Evolutionary conservation across 2,113 vertebrate genomes (phyloP).

Genomic region (Variabilichromis moorii): DNA sequence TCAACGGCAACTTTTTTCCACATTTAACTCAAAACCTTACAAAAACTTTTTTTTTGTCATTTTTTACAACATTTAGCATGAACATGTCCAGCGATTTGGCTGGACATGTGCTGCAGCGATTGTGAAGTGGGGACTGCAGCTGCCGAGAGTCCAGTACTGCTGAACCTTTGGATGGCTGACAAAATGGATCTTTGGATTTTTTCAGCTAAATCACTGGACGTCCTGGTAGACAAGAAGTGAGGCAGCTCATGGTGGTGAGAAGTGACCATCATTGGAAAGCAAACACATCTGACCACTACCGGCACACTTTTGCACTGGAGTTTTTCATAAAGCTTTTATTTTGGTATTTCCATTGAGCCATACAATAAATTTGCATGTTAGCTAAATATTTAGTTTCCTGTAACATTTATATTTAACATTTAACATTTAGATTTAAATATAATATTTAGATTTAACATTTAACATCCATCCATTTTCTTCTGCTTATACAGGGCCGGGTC

Average conservation of each 20-base stretch:
- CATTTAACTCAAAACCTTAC: background rate
- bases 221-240: background rate
- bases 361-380: background rate
- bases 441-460: background rate
- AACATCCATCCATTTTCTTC: background rate
- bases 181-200: background rate
- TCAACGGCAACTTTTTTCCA: background rate
- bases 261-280: background rate
- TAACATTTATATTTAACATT: background rate
- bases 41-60: background rate
- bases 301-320: background rate
- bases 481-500: background rate
- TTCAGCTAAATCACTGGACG: background rate
- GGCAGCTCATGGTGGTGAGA: background rate
- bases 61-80: background rate
- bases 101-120: background rate
- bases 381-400: background rate
- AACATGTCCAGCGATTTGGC: background rate
- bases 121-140: background rate
- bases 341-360: background rate
- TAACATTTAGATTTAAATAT: background rate
- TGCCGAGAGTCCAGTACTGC: background rate
- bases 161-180: background rate
- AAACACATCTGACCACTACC: background rate
- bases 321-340: background rate